Evolutionary conservation across 2,797 vertebrate species (phyloP), one percentile per base, ranked within the genome.

Genomic region (Danio aesculapii): DNA sequence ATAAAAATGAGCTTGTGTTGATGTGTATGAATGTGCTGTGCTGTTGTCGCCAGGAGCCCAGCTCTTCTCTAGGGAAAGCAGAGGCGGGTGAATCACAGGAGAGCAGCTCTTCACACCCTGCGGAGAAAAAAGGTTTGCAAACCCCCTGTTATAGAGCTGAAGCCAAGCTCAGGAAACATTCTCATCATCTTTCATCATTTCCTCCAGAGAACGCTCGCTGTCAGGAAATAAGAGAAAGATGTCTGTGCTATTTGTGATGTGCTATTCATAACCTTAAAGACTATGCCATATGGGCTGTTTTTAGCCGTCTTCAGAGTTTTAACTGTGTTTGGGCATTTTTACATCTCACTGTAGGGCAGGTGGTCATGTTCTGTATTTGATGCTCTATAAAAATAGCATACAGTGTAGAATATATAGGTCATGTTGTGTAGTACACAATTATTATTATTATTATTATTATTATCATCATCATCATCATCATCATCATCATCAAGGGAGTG

Each of bases 41-140:
- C 14, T 76, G 46, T 91, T 90, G 87, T 90, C 70, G 94, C 90
- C 85, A 84, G 93, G 88, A 93, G 89, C 58, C 90, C 94, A 74
- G 87, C 93, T 88, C 88, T 86, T 86, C 90, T 55, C 86, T 86
- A 71, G 92, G 89, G 85, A 85, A 79, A 8, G 81, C 87, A 70
- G 79, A 43, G 84, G 81, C 59, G 5, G 89, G 93, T 49, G 95
- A 95, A 84, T 91, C 92, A 8, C 91, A 95, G 75, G 96, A 96
- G 94, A 96, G 94, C 92, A 93, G 91, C 78, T 94, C 95, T 87
- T 91, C 88, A 87, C 92, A 83, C 92, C 94, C 89, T 81, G 61
- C 82, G 63, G 93, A 94, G 83, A 92, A 86, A 66, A 94, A 93
- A 94, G 91, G 94, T 95, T 85, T 89, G 90, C 75, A 69, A 49